Conservation (phyloP, 30 jellyfish, hydroid and myxozoan genomes). For the Pelagia noctiluca region DNA sequence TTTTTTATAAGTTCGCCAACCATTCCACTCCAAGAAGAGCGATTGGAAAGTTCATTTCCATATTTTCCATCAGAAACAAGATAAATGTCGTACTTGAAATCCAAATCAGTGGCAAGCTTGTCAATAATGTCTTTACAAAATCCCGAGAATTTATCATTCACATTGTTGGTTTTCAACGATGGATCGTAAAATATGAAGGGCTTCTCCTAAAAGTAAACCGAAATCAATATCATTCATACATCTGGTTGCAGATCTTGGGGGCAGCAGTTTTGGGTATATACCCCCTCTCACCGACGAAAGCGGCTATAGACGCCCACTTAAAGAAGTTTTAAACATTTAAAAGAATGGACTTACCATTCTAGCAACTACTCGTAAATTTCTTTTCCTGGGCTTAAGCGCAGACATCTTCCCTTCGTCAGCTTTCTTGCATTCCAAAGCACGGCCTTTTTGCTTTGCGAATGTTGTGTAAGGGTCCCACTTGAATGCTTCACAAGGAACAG, state of each 20-base stretch:
- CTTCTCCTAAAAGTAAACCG: constrained; percentile 36
- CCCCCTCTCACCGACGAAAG: too few relatives aligned
- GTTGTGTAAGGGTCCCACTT: constrained; percentile 68
- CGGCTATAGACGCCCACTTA: too few relatives aligned
- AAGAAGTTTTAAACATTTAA: not conserved
- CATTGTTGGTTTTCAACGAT: constrained; percentile 11
- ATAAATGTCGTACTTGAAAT: constrained; percentile 69
- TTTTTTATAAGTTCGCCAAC: constrained; percentile 78
- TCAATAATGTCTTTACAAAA: constrained; percentile 75
- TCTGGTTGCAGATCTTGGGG: too few relatives aligned
- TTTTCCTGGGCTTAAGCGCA: constrained; percentile 71
- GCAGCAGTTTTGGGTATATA: too few relatives aligned
- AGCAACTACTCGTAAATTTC: constrained; percentile 63
- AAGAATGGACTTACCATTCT: constrained; percentile 32
- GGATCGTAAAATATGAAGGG: constrained; percentile 66
- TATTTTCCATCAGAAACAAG: constrained; percentile 50
- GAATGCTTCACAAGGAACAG: constrained; percentile 69
- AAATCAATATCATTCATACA: too few relatives aligned
- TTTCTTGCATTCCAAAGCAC: constrained; percentile 3
- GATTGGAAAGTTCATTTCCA: constrained; percentile 17
- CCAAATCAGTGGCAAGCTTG: constrained; percentile 60
- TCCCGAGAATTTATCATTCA: constrained; percentile 77
- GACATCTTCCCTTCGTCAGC: constrained; percentile 7
- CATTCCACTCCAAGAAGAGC: constrained; percentile 84
- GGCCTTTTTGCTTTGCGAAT: constrained; percentile 28